Conservation (phyloP, 2,113 vertebrate genomes). For the Pomatostomus ruficeps region DNA sequence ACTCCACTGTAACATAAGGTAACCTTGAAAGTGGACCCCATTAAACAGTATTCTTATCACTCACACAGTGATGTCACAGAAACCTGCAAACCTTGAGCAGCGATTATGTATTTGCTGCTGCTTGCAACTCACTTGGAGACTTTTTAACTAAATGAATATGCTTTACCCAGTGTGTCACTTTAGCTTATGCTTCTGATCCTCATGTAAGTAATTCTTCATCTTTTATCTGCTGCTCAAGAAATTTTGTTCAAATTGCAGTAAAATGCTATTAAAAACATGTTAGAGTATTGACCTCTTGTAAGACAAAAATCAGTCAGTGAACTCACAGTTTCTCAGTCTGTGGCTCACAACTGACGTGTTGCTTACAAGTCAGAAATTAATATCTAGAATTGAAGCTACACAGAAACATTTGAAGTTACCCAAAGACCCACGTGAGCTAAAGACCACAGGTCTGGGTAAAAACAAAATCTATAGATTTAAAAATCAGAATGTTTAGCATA, state of each 20-base stretch:
- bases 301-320: not conserved
- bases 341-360: not conserved
- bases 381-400: not conserved
- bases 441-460: not conserved
- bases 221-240: not conserved
- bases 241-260: not conserved
- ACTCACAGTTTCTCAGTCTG: not conserved
- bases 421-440: not conserved
- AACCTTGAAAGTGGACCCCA: not conserved
- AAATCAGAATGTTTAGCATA: not conserved
- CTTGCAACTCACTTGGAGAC: not conserved
- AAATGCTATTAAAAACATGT: not conserved
- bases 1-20: not conserved
- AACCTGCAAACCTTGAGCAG: not conserved
- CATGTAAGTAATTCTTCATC: not conserved
- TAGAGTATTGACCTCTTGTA: not conserved
- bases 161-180: not conserved
- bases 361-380: not conserved
- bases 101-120: not conserved
- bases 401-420: not conserved
- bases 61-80: not conserved
- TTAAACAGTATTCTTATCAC: not conserved
- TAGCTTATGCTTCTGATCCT: not conserved
- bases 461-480: not conserved
- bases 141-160: not conserved